Evolutionary conservation across 2,888 invertebrate species (phyloP), one percentile per base, ranked within the genome.

Genomic region (Galeruca laticollis): DNA sequence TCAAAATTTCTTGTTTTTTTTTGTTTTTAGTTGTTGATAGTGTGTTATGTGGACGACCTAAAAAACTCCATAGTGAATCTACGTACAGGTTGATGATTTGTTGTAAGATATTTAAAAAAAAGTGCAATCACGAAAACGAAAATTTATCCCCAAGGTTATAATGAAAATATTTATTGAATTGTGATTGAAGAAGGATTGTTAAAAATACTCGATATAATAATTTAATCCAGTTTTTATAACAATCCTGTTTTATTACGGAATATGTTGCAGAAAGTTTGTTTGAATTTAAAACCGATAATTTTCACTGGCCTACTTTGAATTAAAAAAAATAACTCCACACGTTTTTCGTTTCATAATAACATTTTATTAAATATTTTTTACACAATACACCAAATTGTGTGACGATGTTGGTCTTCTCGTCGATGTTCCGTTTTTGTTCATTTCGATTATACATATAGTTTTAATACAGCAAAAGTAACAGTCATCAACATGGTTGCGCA

Each of bases 71-170:
- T 43, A 47, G 56, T 20, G 73, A 69, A 75, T 70, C 69, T 35
- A 57, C 10, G n/a, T 62, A 49, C 10, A 49, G 71, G 71, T 73
- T 66, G 71, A 63, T 56, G 66, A 68, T 70, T 70, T 75, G 74
- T 76, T 79, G 77, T 78, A 76, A 78, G 74, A 75, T 77, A 77
- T 74, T 15, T n/a, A 43, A 47, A 73, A 74, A 71, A 76, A 81
- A 82, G 83, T 83, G 83, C 83, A 83, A 83, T 83, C 83, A 82
- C 80, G 77, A 77, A 77, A 77, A 80, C 77, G 79, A 80, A 78
- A 79, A 76, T 78, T 77, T 77, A 76, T 79, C 79, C 80, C 78
- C 81, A 81, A 79, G 80, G 78, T 82, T 83, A 82, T 83, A 83
- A 82, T 82, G 82, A 37, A 47, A 82, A 82, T 83, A 80, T 79